Evolutionary conservation across 2,797 vertebrate species (phyloP).

Genomic region (Phataginus tricuspis): DNA sequence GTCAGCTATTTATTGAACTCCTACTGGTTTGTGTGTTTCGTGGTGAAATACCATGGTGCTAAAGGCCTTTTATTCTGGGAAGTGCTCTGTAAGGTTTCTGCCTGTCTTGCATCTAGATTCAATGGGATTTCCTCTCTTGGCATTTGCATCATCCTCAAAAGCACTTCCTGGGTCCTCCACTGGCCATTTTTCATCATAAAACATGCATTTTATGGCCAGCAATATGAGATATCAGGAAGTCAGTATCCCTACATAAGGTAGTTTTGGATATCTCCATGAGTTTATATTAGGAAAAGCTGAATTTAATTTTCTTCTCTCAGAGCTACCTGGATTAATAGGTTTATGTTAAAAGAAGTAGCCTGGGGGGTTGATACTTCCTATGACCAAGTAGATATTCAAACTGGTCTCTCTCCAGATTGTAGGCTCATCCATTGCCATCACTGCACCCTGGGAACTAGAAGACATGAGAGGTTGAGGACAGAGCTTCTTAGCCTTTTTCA

Average conservation of each 20-base stretch:
- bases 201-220: neutral
- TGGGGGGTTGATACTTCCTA: neutral
- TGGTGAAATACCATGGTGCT: neutral
- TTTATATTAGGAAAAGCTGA: slow-evolving; percentile 22
- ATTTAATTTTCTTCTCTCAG: neutral
- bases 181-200: neutral
- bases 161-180: neutral
- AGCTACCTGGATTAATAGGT: neutral
- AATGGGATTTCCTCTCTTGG: neutral
- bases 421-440: neutral
- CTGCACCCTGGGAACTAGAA: neutral
- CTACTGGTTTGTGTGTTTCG: neutral
- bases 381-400: neutral
- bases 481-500: neutral
- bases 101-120: neutral
- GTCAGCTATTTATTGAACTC: neutral
- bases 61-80: neutral
- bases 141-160: neutral
- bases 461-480: neutral
- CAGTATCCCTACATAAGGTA: neutral
- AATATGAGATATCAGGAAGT: neutral
- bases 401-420: neutral
- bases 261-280: neutral
- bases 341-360: neutral
- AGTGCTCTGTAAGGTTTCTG: neutral